Evolutionary conservation across 2,797 vertebrate genomes (phyloP), one percentile per base, ranked within the genome.

Genomic region (Dromococcyx pavoninus): DNA sequence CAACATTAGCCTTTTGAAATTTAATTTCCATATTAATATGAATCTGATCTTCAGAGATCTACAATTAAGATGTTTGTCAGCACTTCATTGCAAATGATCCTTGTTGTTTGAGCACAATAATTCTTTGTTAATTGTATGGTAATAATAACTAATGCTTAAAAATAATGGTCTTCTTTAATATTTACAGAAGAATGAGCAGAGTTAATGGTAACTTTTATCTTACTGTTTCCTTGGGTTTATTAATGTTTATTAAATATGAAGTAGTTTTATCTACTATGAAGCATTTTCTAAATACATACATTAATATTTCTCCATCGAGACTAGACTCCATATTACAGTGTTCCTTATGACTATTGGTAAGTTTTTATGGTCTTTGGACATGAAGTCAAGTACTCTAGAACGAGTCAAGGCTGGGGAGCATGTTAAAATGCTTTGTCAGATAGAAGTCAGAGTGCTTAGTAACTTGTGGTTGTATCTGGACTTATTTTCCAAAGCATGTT

Each of bases 11-110:
- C 17, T 73, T 91, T 85, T 82, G 73, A 89, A 93, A 87, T 91
- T 82, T 71, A 71, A 93, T 94, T 86, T 94, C 50, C 57, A 9
- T 65, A 72, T 91, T 92, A 92, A 83, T 80, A 80, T n/a, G 50
- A 91, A 87, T 51, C 44, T 82, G 53, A 82, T 89, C 53, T 92
- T 78, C n/a, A 65, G 57, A 87, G 78, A 89, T 67, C 91, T 93
- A 83, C 25, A 92, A 54, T 87, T 84, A 85, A 92, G 60, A 91
- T 87, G 57, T 91, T 94, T 94, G 71, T 87, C 88, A 89, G 60
- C 17, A 80, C 79, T 91, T 94, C 78, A 62, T 35, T 83, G 53
- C 24, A 93, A 93, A 83, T 58, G 39, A 2, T 89, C 9, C 16
- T 74, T 77, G 14, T 57, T 93, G 64, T 73, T 92, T 83, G 67